phyloP scores from a whole-genome alignment of 2,888 invertebrate species.

The Drosophila diplacantha region DNA sequence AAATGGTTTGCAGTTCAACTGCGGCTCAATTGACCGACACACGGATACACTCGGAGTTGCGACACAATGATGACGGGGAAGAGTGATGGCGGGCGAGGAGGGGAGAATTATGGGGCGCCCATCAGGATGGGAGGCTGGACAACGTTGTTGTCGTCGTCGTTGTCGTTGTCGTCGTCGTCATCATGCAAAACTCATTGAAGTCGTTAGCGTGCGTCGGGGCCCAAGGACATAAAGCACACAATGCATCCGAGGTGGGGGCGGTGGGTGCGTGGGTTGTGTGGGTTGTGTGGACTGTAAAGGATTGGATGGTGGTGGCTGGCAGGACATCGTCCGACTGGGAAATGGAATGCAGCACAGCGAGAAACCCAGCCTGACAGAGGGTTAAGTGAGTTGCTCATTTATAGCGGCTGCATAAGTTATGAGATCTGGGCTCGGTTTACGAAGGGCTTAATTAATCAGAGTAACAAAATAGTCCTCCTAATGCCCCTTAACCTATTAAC shows the following conservation, averaged over 20 bases:
- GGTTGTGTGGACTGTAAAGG: neutral
- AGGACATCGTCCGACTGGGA: constrained; percentile 24
- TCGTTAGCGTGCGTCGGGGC: constrained; percentile 58
- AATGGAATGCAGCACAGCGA: constrained; percentile 21
- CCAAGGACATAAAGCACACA: constrained; percentile 60
- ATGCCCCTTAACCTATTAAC: neutral
- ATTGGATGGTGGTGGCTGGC: constrained; percentile 10
- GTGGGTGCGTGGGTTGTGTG: too few species aligned
- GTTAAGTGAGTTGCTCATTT: constrained; percentile 5
- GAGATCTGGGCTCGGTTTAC: neutral
- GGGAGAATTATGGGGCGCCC: constrained; percentile 31
- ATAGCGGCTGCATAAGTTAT: neutral
- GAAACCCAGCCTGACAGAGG: constrained; percentile 1
- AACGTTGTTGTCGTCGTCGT: constrained; percentile 45
- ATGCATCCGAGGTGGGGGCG: constrained; percentile 33
- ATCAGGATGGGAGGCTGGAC: constrained; percentile 37
- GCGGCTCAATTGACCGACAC: constrained; percentile 63
- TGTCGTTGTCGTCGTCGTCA: constrained; percentile 45
- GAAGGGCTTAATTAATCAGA: neutral
- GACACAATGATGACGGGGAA: constrained; percentile 20
- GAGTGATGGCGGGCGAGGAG: constrained; percentile 4
- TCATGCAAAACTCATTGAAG: constrained; percentile 68
- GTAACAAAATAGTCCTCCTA: neutral
- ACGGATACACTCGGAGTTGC: constrained; percentile 28
- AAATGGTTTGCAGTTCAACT: constrained; percentile 67